Evolutionary conservation across 1,140 invertebrate species (phyloP), one percentile per base, ranked within the genome.

Genomic region (Aphelinus atriplicis): DNA sequence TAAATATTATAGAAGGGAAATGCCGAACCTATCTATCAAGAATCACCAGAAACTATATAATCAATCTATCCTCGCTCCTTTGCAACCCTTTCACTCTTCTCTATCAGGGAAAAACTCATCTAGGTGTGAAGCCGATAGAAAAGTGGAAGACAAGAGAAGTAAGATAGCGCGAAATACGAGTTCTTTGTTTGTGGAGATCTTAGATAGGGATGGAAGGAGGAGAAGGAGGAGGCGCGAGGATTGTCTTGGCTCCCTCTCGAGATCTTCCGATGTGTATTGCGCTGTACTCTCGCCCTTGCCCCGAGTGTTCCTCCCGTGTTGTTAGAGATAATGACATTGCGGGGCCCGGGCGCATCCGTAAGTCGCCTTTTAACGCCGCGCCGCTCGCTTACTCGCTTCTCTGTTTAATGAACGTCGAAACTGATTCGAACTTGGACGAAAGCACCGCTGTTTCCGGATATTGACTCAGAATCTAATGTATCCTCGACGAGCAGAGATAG

Each of bases 321-420:
- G 77, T 79, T 79, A 80, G 77, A 79, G 76, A 81, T 81, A 81
- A 80, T 80, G 78, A 80, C 77, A 79, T 81, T 77, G 78, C 73
- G 68, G 60, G 63, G 57, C 71, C 0, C 51, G 71, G 69, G 67
- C 60, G 69, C 60, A 53, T 74, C 60, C 71, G 76, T 72, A 70
- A 77, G 77, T 75, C 63, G 71, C 7, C 72, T 78, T 78, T 78
- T 74, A 77, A 78, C 70, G 43, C 58, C 68, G 58, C 50, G 10
- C 50, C 47, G 48, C 43, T 58, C 50, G 46, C 42, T 10, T 46
- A 48, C 50, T 57, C 64, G 46, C 69, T 10, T 68, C 73, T 70
- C 7, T 57, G 57, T 76, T 80, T 79, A 79, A 80, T 78, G 77
- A 81, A 80, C 66, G 70, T 67, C 73, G 74, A 81, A 80, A 80